A percentile compares a stretch with the other conserved stretches of the same genome.
phyloP scores from a whole-genome alignment of 2,888 invertebrate species.

The Sipha maydis region DNA sequence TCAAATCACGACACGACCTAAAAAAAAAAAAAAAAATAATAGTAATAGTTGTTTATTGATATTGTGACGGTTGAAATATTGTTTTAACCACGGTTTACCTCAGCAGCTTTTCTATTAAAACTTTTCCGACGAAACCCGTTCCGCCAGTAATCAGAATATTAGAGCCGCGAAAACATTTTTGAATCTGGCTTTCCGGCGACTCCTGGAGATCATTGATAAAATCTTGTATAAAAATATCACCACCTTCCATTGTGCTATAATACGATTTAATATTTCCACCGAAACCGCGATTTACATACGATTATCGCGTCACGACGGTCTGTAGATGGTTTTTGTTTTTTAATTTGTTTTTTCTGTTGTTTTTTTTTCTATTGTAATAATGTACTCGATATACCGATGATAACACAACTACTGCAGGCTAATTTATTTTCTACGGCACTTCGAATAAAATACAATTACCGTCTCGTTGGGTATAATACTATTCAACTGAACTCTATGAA shows the following conservation, averaged over 20 bases:
- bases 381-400: neutral
- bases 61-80: neutral
- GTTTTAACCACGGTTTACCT: slow-evolving; percentile 66
- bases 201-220: slow-evolving; percentile 55
- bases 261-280: neutral
- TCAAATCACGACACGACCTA: slow-evolving; percentile 56
- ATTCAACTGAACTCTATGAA: neutral
- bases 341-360: no score
- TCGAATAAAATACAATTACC: neutral
- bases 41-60: no score
- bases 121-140: slow-evolving; percentile 78
- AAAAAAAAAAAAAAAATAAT: neutral
- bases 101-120: slow-evolving; percentile 75
- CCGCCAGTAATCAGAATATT: slow-evolving; percentile 81
- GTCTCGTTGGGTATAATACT: neutral
- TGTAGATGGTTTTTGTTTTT: no score
- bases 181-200: slow-evolving; percentile 45
- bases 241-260: slow-evolving; percentile 31
- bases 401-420: neutral
- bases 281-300: neutral
- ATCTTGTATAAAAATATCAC: slow-evolving; percentile 58
- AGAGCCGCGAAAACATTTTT: slow-evolving; percentile 46
- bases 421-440: neutral
- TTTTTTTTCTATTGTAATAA: no score
- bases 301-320: neutral